Evolutionary conservation across 2,113 vertebrate species (phyloP).

Genomic region (Nyctibius bracteatus): DNA sequence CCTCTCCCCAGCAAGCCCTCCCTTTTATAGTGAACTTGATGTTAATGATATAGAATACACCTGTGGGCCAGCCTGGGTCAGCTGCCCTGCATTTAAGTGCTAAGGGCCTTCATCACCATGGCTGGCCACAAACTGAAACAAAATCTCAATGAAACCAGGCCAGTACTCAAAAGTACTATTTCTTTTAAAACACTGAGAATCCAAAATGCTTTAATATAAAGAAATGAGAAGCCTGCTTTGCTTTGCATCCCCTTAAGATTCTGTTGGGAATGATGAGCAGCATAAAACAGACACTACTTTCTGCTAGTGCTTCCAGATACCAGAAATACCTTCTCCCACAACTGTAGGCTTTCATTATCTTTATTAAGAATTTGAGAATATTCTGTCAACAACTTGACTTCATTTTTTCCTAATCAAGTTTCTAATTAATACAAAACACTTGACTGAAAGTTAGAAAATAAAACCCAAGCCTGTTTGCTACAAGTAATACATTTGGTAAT

Average conservation of each 20-base stretch:
- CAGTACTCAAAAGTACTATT: neutral
- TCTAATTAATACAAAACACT: neutral
- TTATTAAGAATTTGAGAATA: neutral
- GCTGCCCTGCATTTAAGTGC: too few relatives aligned
- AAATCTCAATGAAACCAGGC: too few relatives aligned
- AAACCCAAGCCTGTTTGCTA: neutral
- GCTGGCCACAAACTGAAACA: too few relatives aligned
- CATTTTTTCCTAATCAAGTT: neutral
- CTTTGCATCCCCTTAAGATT: neutral
- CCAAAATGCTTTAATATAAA: neutral
- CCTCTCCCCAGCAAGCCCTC: too few relatives aligned
- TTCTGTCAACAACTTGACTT: neutral
- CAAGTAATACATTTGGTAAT: neutral
- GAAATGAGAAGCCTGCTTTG: neutral
- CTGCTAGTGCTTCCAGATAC: neutral
- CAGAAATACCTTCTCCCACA: neutral
- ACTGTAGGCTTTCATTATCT: neutral
- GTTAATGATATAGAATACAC: too few relatives aligned
- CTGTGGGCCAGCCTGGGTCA: too few relatives aligned
- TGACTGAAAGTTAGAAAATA: neutral
- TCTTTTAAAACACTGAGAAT: neutral
- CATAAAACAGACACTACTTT: neutral
- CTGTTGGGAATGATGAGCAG: neutral
- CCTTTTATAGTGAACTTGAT: too few relatives aligned
- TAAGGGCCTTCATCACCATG: too few relatives aligned